Conservation (phyloP, 2,113 vertebrate genomes). For the Formicarius rufipectus region DNA sequence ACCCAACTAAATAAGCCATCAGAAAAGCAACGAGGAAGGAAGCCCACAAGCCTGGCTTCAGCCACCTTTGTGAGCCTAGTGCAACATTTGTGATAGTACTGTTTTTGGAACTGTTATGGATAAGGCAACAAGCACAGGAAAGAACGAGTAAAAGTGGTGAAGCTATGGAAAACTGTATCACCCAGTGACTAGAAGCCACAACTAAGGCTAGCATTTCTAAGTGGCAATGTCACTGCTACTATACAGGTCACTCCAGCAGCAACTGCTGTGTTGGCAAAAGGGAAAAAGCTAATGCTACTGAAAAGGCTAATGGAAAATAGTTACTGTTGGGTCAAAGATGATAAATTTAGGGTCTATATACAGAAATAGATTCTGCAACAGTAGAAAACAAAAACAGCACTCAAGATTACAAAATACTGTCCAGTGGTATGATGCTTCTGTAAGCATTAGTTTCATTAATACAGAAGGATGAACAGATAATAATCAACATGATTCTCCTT, state of each 20-base stretch:
- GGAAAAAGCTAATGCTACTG: not conserved
- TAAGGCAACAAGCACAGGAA: not conserved
- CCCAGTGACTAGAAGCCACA: not conserved
- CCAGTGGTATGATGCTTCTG: not conserved
- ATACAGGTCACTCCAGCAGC: not conserved
- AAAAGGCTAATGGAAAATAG: not conserved
- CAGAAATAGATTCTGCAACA: not conserved
- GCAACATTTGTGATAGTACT: not conserved
- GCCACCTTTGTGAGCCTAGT: not conserved
- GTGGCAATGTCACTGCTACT: not conserved
- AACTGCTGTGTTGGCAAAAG: not conserved
- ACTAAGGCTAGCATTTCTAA: not conserved
- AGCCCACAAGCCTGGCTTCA: not conserved
- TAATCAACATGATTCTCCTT: not conserved
- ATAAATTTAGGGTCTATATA: not conserved
- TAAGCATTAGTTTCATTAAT: not conserved
- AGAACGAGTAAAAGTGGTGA: not conserved
- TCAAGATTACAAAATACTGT: slow-evolving; percentile 6
- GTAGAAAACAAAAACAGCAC: not conserved
- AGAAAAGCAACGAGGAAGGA: not conserved
- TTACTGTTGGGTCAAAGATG: not conserved
- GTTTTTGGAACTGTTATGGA: not conserved
- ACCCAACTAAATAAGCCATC: not conserved
- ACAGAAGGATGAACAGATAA: not conserved
- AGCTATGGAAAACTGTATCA: not conserved